A percentile compares a stretch with the other conserved stretches of the same genome.
phyloP scores from a whole-genome alignment of 2,113 vertebrate genomes.

The Xenopus borealis region DNA sequence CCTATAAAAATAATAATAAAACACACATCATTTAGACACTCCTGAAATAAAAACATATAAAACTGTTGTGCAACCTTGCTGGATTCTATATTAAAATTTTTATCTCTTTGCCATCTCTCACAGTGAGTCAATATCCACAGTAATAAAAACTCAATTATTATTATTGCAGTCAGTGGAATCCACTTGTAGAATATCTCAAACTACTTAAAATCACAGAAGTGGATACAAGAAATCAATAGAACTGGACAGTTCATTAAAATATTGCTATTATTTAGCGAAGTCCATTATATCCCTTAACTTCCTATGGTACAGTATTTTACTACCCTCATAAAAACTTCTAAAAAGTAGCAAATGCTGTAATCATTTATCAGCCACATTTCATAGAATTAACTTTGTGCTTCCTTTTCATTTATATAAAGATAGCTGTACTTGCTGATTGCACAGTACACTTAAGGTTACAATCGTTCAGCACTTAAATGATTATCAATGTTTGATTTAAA shows the following conservation, averaged over 20 bases:
- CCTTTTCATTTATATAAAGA: too few relatives aligned
- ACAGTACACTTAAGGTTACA: too few relatives aligned
- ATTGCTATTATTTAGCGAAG: not conserved
- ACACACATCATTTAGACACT: too few relatives aligned
- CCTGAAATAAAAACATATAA: too few relatives aligned
- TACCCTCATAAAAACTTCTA: not conserved
- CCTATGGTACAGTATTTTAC: not conserved
- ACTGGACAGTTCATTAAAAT: not conserved
- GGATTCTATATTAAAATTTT: not conserved
- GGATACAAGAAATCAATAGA: not conserved
- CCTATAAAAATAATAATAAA: too few relatives aligned
- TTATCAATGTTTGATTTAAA: too few relatives aligned
- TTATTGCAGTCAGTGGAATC: not conserved
- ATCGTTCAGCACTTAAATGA: too few relatives aligned
- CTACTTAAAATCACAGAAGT: not conserved
- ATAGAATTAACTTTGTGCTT: too few relatives aligned
- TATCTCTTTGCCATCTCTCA: not conserved
- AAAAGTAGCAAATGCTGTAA: too few relatives aligned
- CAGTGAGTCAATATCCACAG: not conserved
- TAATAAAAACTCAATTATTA: not conserved
- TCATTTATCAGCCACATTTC: too few relatives aligned
- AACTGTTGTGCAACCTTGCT: not conserved
- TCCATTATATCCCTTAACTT: not conserved
- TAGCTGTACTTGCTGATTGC: too few relatives aligned
- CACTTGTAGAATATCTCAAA: not conserved